Conservation (phyloP, 2,888 invertebrate species). For the Calameuta idolon region DNA sequence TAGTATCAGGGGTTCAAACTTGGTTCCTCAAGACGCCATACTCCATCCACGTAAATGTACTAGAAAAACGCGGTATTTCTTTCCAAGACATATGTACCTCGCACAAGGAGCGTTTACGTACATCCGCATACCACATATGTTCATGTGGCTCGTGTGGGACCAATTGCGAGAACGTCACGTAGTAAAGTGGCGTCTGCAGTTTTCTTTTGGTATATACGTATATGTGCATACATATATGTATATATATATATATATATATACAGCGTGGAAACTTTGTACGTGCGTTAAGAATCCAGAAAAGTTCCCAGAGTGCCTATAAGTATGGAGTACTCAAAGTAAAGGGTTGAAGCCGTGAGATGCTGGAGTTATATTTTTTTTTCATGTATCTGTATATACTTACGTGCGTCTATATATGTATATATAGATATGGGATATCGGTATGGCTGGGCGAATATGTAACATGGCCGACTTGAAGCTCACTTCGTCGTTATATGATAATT, state of each 20-base stretch:
- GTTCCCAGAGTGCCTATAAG: background rate
- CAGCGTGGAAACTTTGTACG: background rate
- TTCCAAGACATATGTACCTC: conserved; percentile 2
- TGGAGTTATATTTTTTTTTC: background rate
- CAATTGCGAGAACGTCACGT: background rate
- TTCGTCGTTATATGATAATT: conserved; percentile 8
- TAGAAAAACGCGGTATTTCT: conserved; percentile 31
- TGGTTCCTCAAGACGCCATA: conserved; percentile 39
- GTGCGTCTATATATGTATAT: conserved; percentile 11
- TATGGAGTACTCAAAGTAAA: background rate
- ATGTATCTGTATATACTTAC: conserved; percentile 1
- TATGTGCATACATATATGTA: background rate
- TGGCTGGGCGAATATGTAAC: conserved; percentile 15
- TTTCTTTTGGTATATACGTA: background rate
- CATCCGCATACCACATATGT: background rate
- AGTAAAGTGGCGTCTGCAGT: background rate
- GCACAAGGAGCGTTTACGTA: conserved; percentile 3
- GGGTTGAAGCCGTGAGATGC: background rate
- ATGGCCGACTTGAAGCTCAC: conserved; percentile 8
- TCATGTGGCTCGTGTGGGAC: background rate
- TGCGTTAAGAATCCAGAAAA: background rate
- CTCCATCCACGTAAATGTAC: conserved; percentile 48
- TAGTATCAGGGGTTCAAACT: background rate
- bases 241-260: background rate
- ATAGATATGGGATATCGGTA: conserved; percentile 13